Percentiles rank a stretch among this genome's conserved stretches.
These are phyloP conservation scores for Ptiloglossa arizonensis DNA, from an alignment of 1,140 invertebrate species.

Conservation along the genomic window DNA sequence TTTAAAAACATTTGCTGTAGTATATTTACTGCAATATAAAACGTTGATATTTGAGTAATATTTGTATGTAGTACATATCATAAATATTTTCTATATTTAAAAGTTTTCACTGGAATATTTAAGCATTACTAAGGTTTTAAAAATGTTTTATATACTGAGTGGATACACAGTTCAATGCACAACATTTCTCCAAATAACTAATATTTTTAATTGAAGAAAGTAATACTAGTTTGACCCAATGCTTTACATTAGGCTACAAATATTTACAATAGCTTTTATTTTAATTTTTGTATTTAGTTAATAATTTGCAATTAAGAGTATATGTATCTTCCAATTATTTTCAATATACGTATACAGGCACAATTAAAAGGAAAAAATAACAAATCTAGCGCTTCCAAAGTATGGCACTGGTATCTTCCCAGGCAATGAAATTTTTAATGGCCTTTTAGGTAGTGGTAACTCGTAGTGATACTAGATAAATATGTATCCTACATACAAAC, in stretches of 20 bases:
- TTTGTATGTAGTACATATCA: neutral
- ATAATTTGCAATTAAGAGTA: neutral
- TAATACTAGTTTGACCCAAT: neutral
- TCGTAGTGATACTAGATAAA: constrained; percentile 66
- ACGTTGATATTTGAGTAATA: neutral
- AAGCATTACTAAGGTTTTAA: constrained; percentile 1
- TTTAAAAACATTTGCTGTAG: neutral
- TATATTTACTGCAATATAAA: neutral
- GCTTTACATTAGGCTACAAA: constrained; percentile 7
- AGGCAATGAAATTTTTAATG: constrained; percentile 71
- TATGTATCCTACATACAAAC: constrained; percentile 68
- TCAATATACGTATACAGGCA: neutral
- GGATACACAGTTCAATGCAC: constrained; percentile 23
- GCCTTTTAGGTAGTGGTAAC: constrained; percentile 70
- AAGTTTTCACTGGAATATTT: neutral
- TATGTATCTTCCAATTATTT: constrained; percentile 9
- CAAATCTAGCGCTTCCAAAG: constrained; percentile 65
- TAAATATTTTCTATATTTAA: neutral
- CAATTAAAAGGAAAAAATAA: constrained; percentile 23
- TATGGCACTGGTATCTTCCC: constrained; percentile 68
- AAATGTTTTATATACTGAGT: constrained; percentile 22
- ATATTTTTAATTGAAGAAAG: neutral
- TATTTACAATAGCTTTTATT: neutral
- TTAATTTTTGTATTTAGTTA: neutral
- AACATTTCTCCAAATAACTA: constrained; percentile 5